Evolutionary conservation across 2,797 vertebrate genomes (phyloP).

Genomic region (Muscicapa comitata): DNA sequence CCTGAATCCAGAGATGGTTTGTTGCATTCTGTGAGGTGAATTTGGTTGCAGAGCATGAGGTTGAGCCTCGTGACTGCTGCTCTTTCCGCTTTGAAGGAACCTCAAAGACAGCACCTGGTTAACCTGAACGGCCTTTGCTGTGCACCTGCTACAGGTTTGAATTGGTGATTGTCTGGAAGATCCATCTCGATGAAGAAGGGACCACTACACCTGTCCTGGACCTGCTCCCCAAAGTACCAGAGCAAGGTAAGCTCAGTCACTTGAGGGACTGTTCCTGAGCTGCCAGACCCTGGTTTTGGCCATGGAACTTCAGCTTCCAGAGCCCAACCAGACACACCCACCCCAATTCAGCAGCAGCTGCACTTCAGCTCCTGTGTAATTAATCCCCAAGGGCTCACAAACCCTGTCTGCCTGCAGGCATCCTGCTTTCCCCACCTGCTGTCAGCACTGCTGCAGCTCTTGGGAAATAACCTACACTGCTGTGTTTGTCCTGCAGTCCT

Average conservation of each 20-base stretch:
- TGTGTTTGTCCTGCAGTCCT: slow-evolving; percentile 53
- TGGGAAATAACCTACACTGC: background rate
- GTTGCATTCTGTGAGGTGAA: rapidly evolving
- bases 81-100: background rate
- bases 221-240: slow-evolving; percentile 84
- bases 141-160: slow-evolving; percentile 67
- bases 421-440: background rate
- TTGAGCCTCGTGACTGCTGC: rapidly evolving
- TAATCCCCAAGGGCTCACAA: background rate
- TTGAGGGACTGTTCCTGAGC: background rate
- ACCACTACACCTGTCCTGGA: slow-evolving; percentile 76
- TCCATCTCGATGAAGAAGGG: slow-evolving; percentile 78
- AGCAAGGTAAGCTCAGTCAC: slow-evolving; percentile 71
- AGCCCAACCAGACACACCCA: background rate
- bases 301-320: background rate
- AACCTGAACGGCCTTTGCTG: background rate
- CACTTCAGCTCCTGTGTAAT: rapidly evolving
- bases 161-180: slow-evolving; percentile 82
- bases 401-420: background rate
- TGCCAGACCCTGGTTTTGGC: background rate
- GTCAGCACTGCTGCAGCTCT: background rate
- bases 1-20: background rate
- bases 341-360: background rate
- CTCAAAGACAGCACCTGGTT: background rate
- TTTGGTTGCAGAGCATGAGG: background rate